These are phyloP conservation scores for Caradrina clavipalpis DNA, from an alignment of 2,888 invertebrate species.

Conservation along the genomic window DNA sequence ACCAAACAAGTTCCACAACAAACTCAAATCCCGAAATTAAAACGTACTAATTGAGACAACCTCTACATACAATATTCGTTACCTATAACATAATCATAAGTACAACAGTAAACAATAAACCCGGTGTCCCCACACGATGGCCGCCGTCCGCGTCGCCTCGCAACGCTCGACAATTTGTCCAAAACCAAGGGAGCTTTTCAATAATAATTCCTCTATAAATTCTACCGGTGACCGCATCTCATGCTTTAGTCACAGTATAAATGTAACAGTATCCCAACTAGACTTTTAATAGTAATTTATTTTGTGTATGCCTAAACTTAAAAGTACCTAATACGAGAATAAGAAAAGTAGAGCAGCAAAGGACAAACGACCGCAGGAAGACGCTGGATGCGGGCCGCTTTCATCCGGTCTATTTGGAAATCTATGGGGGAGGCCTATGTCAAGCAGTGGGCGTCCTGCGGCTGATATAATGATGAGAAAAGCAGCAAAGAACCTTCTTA, in stretches of 20 bases:
- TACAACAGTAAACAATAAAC: conserved; percentile 60
- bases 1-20: not conserved
- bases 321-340: no score
- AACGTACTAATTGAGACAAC: conserved; percentile 10
- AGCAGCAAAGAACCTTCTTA: no score
- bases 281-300: not conserved
- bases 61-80: not conserved
- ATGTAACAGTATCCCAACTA: conserved; percentile 20
- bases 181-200: conserved; percentile 76
- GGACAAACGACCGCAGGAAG: no score
- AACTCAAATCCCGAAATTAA: conserved; percentile 2
- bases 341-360: no score
- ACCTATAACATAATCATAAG: conserved; percentile 39
- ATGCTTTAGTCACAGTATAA: conserved; percentile 53
- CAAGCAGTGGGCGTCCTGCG: no score
- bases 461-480: no score
- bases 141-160: conserved; percentile 70
- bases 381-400: no score
- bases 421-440: no score
- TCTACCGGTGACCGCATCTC: conserved; percentile 75
- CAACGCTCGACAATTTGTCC: conserved; percentile 80
- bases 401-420: no score
- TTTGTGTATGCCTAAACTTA: no score
- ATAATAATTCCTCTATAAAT: conserved; percentile 86
- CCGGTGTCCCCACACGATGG: conserved; percentile 36